phyloP scores from a whole-genome alignment of 2,888 invertebrate species.

The Mimas tiliae region DNA sequence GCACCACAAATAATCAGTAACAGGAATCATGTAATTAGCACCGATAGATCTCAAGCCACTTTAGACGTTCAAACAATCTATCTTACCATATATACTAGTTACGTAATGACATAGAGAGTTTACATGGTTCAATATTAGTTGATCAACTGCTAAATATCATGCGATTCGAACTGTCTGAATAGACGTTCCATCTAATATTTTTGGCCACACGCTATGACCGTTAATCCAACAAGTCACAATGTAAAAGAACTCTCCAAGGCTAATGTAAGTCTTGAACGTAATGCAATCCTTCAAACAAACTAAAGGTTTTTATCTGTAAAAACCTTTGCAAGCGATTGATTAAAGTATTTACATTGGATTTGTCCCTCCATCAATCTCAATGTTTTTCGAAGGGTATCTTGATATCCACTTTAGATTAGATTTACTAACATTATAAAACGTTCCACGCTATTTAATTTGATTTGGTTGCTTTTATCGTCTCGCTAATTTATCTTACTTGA shows the following conservation, averaged over 20 bases:
- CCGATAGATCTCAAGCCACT: too few relatives aligned
- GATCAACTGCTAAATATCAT: too few relatives aligned
- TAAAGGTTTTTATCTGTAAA: neutral
- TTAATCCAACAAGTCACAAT: neutral
- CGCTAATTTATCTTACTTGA: neutral
- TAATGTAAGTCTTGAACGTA: neutral
- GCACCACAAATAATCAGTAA: too few relatives aligned
- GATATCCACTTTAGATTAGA: conserved; percentile 11
- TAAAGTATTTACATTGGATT: neutral
- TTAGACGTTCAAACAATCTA: too few relatives aligned
- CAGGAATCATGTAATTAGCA: too few relatives aligned
- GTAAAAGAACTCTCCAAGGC: neutral
- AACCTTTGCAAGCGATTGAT: neutral
- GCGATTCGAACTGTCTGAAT: too few relatives aligned
- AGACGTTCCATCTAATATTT: too few relatives aligned
- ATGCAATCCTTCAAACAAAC: neutral
- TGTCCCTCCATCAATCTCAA: conserved; percentile 14
- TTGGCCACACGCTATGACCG: too few relatives aligned
- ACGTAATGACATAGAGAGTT: too few relatives aligned
- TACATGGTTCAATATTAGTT: too few relatives aligned
- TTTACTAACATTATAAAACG: conserved; percentile 7
- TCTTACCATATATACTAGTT: too few relatives aligned
- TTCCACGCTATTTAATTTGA: conserved; percentile 1
- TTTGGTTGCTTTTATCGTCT: neutral
- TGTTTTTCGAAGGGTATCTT: conserved; percentile 7